Percentiles rank a stretch among this genome's conserved stretches.
Conservation (phyloP, 1,140 invertebrate genomes). For the Plectrocnemia conspersa region DNA sequence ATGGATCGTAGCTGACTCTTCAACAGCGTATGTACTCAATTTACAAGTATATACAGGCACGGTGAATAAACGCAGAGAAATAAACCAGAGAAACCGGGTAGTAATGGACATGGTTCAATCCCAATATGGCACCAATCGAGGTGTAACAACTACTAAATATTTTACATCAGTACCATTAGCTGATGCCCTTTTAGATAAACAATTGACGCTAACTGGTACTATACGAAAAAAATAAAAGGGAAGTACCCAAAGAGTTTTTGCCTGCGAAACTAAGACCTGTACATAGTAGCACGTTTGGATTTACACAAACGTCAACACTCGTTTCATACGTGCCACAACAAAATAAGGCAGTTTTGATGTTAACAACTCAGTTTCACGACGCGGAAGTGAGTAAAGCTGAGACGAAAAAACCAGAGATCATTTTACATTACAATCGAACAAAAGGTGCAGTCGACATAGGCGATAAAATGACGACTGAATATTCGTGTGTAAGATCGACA, state of each 20-base stretch:
- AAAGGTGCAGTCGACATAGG: neutral
- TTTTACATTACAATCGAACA: neutral
- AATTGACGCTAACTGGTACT: slow-evolving; percentile 4
- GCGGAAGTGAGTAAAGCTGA: neutral
- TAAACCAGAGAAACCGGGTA: slow-evolving; percentile 1
- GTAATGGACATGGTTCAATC: slow-evolving; percentile 10
- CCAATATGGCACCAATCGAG: slow-evolving; percentile 7
- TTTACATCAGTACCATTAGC: slow-evolving; percentile 13
- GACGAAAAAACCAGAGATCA: neutral
- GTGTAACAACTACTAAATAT: neutral
- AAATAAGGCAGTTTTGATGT: neutral
- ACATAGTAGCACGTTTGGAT: slow-evolving; percentile 2
- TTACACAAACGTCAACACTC: neutral
- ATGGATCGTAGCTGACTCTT: slow-evolving; percentile 2
- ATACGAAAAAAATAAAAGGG: neutral
- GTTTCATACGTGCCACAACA: slow-evolving; percentile 1
- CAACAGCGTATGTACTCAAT: neutral
- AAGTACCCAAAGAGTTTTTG: slow-evolving; percentile 4
- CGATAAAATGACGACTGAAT: slow-evolving; percentile 1
- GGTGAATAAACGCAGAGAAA: neutral
- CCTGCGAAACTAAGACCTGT: neutral
- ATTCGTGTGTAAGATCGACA: slow-evolving; percentile 3
- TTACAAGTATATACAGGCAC: slow-evolving; percentile 1
- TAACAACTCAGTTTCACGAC: neutral
- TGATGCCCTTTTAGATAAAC: slow-evolving; percentile 3